Percentiles rank a stretch among this genome's conserved stretches.
These are phyloP conservation scores for Sarotherodon lohbergeri DNA, from an alignment of 2,113 vertebrate species.

Conservation along the genomic window DNA sequence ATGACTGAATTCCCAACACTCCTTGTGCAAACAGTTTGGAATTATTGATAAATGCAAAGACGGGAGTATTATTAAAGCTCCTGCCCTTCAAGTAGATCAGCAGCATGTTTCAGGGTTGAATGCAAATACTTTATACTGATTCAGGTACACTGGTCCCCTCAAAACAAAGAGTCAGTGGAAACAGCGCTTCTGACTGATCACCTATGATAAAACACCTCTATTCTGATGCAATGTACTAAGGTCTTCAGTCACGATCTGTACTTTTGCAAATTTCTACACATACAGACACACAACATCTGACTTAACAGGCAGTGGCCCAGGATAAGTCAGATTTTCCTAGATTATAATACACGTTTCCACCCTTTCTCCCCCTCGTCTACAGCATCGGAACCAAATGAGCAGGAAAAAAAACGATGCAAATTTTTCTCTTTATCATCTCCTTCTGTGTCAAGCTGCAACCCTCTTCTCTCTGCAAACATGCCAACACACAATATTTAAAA, in stretches of 20 bases:
- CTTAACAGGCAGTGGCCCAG: neutral
- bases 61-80: neutral
- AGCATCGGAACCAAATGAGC: neutral
- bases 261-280: neutral
- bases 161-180: neutral
- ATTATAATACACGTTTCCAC: neutral
- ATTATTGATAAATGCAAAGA: neutral
- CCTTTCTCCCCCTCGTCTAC: neutral
- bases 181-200: fast-evolving
- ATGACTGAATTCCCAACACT: neutral
- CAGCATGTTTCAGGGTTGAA: neutral
- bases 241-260: neutral
- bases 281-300: neutral
- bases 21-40: neutral
- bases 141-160: too few relatives aligned
- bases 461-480: neutral
- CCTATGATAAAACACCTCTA: neutral
- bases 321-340: neutral
- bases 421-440: neutral
- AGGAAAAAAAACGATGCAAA: neutral
- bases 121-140: neutral
- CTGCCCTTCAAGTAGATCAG: neutral
- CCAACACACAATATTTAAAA: neutral
- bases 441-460: neutral
- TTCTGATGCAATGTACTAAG: neutral